Conservation (phyloP, 1,140 invertebrate genomes). For the Diachasma alloeum region DNA sequence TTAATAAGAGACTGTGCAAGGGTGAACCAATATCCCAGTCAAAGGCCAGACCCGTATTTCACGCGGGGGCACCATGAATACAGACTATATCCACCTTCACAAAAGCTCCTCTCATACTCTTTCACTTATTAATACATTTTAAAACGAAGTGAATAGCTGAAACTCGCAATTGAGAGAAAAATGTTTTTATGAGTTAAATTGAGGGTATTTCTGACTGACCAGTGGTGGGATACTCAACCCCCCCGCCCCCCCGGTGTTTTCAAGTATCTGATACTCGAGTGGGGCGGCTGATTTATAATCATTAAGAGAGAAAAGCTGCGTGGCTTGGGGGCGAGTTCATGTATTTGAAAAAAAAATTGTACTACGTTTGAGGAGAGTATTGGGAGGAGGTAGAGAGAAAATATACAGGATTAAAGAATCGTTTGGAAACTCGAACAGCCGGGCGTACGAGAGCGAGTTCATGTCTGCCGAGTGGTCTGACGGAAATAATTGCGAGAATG, state of each 20-base stretch:
- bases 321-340: not conserved
- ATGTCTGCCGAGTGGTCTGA: not conserved
- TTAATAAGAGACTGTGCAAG: not conserved
- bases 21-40: not conserved
- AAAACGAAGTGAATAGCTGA: not conserved
- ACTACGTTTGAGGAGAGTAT: not conserved
- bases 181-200: conserved; percentile 3
- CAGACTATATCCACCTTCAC: not conserved
- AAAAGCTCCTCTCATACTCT: not conserved
- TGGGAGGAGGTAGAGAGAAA: not conserved
- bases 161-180: not conserved
- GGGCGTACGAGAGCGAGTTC: not conserved
- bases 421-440: not conserved
- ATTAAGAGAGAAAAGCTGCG: not conserved
- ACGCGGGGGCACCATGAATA: not conserved
- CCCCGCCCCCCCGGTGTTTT: not conserved
- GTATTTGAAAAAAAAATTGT: not conserved
- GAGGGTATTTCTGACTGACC: not conserved
- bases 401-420: not conserved
- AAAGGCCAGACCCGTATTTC: not conserved
- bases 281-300: not conserved
- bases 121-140: not conserved
- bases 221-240: not conserved
- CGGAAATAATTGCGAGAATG: not conserved
- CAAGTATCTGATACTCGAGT: conserved; percentile 1